Conservation (phyloP, 2,888 invertebrate genomes). For the Perdita meconis region DNA sequence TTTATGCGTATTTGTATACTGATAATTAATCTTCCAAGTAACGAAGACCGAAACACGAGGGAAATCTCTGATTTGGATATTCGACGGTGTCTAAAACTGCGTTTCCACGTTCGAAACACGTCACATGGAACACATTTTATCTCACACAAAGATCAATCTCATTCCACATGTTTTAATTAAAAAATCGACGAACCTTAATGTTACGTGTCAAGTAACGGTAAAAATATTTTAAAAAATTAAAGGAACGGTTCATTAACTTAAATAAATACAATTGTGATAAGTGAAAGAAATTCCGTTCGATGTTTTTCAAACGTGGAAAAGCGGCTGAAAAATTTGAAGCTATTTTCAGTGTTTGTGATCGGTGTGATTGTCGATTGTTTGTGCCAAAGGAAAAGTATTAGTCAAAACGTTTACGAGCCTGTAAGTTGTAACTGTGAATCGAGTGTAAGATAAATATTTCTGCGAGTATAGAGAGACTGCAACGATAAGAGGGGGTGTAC, state of each 20-base stretch:
- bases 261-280: no score
- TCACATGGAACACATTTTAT: neutral
- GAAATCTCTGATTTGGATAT: conserved; percentile 10
- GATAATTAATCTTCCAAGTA: neutral
- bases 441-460: conserved; percentile 30
- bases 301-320: neutral
- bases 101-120: neutral
- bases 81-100: neutral
- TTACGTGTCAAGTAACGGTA: no score
- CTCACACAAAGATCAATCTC: no score
- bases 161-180: no score
- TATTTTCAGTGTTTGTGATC: conserved; percentile 70
- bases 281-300: no score
- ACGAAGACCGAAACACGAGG: neutral
- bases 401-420: conserved; percentile 39
- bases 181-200: no score
- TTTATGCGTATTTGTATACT: conserved; percentile 42
- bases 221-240: no score
- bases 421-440: conserved; percentile 29
- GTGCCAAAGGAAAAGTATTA: conserved; percentile 66
- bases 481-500: conserved; percentile 17
- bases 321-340: conserved; percentile 19
- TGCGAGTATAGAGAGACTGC: conserved; percentile 15
- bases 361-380: conserved; percentile 58
- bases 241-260: no score